Percentiles rank a stretch among this genome's conserved stretches.
Conservation (phyloP, 2,797 vertebrate genomes). For the Toxotes lorentzi region DNA sequence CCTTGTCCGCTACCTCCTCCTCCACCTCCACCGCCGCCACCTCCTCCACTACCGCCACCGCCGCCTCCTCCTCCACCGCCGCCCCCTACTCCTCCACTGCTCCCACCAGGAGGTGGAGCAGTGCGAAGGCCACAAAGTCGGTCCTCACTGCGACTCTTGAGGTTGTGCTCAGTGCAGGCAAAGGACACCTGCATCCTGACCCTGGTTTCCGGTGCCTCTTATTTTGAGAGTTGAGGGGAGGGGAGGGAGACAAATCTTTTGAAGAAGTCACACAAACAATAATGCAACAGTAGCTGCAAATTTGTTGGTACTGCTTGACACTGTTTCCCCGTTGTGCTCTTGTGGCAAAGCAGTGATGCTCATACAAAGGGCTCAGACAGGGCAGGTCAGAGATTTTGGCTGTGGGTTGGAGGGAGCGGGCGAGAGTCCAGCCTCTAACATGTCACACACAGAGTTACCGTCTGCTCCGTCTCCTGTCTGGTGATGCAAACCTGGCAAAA, state of each 20-base stretch:
- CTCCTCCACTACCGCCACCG: constrained; percentile 54
- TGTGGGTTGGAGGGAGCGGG: constrained; percentile 69
- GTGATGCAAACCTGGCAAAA: constrained; percentile 74
- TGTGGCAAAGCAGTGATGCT: constrained; percentile 50
- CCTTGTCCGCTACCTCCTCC: constrained; percentile 79
- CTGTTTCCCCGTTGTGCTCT: constrained; percentile 36
- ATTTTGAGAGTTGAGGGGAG: constrained; percentile 15
- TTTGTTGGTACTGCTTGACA: constrained; percentile 46
- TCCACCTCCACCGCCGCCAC: constrained; percentile 71
- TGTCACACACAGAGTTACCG: constrained; percentile 77
- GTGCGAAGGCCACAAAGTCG: constrained; percentile 87
- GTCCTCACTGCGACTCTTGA: constrained; percentile 89
- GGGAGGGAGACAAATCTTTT: background rate
- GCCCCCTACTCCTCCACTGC: constrained; percentile 80
- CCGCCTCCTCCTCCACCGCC: constrained; percentile 64
- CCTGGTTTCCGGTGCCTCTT: constrained; percentile 47
- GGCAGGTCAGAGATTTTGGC: constrained; percentile 76
- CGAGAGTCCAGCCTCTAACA: constrained; percentile 80
- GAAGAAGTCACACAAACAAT: constrained; percentile 21
- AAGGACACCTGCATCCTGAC: constrained; percentile 89
- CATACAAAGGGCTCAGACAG: constrained; percentile 68
- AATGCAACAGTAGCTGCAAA: constrained; percentile 65
- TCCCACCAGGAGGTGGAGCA: constrained; percentile 83
- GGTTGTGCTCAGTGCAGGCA: constrained; percentile 89
- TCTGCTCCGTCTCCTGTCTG: constrained; percentile 78